These are phyloP conservation scores for Odontophorus gujanensis DNA, from an alignment of 2,113 vertebrate genomes.

Conservation along the genomic window DNA sequence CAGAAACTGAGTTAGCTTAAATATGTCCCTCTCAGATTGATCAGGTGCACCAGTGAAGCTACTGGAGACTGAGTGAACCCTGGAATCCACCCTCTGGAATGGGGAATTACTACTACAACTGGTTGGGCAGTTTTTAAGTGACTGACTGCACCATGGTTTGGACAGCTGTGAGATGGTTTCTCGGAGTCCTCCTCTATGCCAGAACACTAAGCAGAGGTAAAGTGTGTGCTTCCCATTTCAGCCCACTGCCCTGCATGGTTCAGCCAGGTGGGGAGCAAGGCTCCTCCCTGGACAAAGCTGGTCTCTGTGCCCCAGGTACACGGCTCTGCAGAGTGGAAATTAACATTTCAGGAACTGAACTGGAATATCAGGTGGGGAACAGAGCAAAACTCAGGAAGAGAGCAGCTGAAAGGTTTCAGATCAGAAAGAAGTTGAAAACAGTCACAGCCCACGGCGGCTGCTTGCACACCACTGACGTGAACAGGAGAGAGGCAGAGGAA, in stretches of 20 bases:
- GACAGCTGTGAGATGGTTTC: not conserved
- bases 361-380: not conserved
- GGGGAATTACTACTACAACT: not conserved
- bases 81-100: not conserved
- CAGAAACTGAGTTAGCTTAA: not conserved
- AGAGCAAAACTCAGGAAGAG: not conserved
- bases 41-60: not conserved
- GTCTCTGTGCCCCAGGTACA: not conserved
- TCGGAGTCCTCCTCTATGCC: accelerated
- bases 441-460: not conserved
- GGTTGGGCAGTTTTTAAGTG: not conserved
- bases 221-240: accelerated
- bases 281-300: not conserved
- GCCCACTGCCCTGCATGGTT: accelerated
- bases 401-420: not conserved
- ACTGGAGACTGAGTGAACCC: not conserved
- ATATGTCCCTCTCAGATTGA: not conserved
- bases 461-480: accelerated
- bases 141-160: not conserved
- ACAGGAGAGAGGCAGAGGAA: not conserved
- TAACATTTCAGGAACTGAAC: not conserved
- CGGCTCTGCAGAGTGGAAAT: not conserved
- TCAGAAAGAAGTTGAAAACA: not conserved
- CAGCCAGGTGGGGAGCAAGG: not conserved
- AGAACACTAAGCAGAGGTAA: accelerated